Evolutionary conservation across 2,113 vertebrate genomes (phyloP), one percentile per base, ranked within the genome.

Genomic region (Alethe diademata): DNA sequence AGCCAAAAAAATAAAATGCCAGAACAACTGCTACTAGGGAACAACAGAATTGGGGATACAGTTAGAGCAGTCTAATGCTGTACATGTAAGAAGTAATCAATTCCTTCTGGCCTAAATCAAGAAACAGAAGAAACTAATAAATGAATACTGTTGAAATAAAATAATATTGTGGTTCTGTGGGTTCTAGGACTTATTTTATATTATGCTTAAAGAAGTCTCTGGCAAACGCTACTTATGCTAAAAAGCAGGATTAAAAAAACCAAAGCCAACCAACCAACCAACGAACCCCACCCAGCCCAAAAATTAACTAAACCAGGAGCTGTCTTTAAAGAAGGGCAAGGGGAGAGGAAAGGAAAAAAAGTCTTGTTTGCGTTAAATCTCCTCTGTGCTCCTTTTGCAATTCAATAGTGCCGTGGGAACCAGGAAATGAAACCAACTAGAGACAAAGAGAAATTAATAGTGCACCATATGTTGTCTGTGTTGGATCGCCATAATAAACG

Each of bases 111-210:
- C 45, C 83, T 69, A 89, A 93, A 91, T 92, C 60, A 88, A 92
- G 89, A 74, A 79, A 88, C 96, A 97, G 92, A 92, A 95, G 88
- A 96, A 96, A 86, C 89, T 74, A 95, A 94, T 96, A 96, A 96
- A 95, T 51, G 61, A 83, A 76, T 93, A 40, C 94, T 90, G 72
- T 51, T 88, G 82, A 96, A 96, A 96, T 95, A 96, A 91, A 97
- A 96, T 87, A 96, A 96, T 84, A 95, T 88, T 96, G 92, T 93
- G 90, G 88, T 96, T 96, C 93, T 96, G 95, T 78, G 96, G 93
- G 94, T 86, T 96, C 92, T 75, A 65, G 79, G 75, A 78, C 64
- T 90, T 93, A 86, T 47, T 93, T 61, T 43, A 72, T 51, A 86
- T 67, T 72, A 75, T 31, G 43, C 35, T 87, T 94, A 71, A 95